These are phyloP conservation scores for Phalacrocorax aristotelis DNA, from an alignment of 2,113 vertebrate species.

Conservation along the genomic window DNA sequence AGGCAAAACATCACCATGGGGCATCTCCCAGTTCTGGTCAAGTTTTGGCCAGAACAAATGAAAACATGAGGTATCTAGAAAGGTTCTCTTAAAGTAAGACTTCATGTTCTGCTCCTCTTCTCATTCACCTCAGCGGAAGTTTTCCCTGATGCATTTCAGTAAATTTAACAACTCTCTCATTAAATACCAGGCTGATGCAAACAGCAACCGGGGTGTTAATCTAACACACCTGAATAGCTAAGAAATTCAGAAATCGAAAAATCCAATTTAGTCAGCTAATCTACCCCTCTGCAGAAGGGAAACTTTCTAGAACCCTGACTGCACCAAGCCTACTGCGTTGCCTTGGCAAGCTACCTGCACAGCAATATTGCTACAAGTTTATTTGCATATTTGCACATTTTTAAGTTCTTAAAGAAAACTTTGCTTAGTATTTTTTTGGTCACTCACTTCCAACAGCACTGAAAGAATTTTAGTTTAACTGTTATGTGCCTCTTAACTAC, in stretches of 20 bases:
- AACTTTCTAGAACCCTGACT: neutral
- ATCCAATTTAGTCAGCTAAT: neutral
- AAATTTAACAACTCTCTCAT: neutral
- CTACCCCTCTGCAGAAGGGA: neutral
- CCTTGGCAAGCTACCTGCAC: neutral
- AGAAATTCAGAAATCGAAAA: neutral
- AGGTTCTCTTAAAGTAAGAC: neutral
- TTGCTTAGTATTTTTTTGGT: neutral
- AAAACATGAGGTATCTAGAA: neutral
- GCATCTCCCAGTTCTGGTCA: neutral
- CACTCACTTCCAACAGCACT: neutral
- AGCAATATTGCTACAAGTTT: neutral
- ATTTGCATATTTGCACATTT: neutral
- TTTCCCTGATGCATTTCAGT: neutral
- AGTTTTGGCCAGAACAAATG: neutral
- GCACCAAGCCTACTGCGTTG: neutral
- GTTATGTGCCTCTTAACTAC: neutral
- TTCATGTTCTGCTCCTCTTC: neutral
- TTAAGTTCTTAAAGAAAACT: neutral
- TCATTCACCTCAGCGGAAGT: neutral
- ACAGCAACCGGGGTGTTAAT: neutral
- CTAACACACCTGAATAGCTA: neutral
- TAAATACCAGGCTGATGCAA: neutral
- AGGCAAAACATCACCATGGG: neutral
- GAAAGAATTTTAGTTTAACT: neutral